phyloP scores from a whole-genome alignment of 1,140 invertebrate species.

The Anoplolepis gracilipes region DNA sequence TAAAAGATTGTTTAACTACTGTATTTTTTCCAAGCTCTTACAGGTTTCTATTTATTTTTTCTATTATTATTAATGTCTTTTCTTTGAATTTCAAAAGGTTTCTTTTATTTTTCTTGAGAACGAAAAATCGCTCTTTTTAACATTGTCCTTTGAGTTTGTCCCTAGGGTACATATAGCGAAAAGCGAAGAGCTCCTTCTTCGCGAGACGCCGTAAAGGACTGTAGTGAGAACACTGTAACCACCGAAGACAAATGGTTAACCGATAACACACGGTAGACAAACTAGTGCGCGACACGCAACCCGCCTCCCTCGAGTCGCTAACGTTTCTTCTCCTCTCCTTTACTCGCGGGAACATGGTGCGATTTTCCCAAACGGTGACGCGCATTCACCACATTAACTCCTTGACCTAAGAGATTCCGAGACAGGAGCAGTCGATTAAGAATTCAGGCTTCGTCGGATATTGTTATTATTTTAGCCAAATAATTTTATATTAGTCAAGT shows the following conservation, averaged over 20 bases:
- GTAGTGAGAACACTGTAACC: conserved; percentile 21
- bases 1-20: too few species aligned
- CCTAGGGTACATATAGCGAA: conserved; percentile 15
- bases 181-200: conserved; percentile 51
- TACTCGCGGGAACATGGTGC: conserved; percentile 16
- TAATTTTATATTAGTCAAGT: too few species aligned
- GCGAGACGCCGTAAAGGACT: conserved; percentile 54
- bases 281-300: conserved; percentile 71
- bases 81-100: too few species aligned
- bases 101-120: too few species aligned
- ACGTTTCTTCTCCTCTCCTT: conserved; percentile 29
- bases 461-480: not conserved
- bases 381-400: conserved; percentile 27
- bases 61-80: too few species aligned
- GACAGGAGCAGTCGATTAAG: conserved; percentile 14
- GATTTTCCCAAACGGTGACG: conserved; percentile 22
- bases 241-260: conserved; percentile 75
- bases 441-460: not conserved
- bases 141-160: conserved; percentile 45
- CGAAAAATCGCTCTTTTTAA: too few species aligned
- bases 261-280: conserved; percentile 73
- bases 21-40: too few species aligned
- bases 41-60: too few species aligned
- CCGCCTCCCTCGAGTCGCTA: conserved; percentile 35
- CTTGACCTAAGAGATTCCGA: not conserved